Base-by-base conservation (phyloP, 2,888 invertebrate species). In the Athalia circularis region DNA sequence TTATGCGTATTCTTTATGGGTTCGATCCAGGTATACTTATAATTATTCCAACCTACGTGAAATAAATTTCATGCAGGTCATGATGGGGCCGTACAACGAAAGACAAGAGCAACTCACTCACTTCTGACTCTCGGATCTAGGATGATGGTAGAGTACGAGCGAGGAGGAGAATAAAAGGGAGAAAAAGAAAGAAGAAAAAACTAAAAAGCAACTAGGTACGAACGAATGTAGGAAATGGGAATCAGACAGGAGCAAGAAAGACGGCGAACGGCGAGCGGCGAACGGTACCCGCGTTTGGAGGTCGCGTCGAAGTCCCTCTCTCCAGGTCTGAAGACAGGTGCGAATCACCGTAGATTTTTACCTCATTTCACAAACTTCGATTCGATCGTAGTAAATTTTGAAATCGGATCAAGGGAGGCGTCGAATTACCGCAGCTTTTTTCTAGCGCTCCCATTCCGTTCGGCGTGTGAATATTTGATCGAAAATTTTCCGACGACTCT, bases 211-310 rank as follows among this genome's bases (percentile, higher is more conserved):
- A 43, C 45, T 45, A 47, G 3, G 43, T n/a, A 11, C 4, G 5
- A 48, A 8, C 13, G 13, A 50, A 67, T 5, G 5, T 3, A 65
- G 48, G 29, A 50, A 50, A 50, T 50, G 43, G 68, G 29, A 29
- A 15, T 29, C 29, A 48, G 13, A 0, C 8, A 8, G 15, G 47
- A 29, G 29, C 29, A 29, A 54, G 47, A 54, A 57, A 54, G 50
- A 70, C 70, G 57, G 48, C 81, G 29, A 29, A 29, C 29, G 29
- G 29, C 29, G 29, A 29, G 29, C 29, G 82, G 82, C 80, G 84
- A 84, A 82, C 78, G 83, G 83, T 83, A 81, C 67, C 83, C 82
- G 82, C 83, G 78, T 85, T 85, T 80, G 77, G 80, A 80, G 80
- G 68, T 80, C 68, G 29, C 81, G 82, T 81, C 80, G 82, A 79